These are phyloP conservation scores for Pocota personata DNA, from an alignment of 2,888 invertebrate genomes.

Conservation along the genomic window DNA sequence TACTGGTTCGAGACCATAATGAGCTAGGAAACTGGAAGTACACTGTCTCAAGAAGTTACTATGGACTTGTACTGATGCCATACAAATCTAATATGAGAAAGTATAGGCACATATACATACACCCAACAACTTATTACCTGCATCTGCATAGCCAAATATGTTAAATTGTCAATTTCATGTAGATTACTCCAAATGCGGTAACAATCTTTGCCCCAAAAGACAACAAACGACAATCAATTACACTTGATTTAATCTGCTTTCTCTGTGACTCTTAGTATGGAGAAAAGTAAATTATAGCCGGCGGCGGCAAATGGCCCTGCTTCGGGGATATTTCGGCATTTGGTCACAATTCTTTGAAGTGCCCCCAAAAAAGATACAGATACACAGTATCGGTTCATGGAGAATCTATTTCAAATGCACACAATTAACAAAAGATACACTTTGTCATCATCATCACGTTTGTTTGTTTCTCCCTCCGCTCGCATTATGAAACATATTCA, in stretches of 20 bases:
- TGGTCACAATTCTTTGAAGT: conserved; percentile 25
- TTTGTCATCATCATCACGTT: conserved; percentile 44
- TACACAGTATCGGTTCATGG: neutral
- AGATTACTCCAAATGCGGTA: neutral
- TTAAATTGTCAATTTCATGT: neutral
- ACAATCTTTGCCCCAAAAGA: neutral
- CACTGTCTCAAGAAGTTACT: too few relatives aligned
- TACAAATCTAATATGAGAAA: too few relatives aligned
- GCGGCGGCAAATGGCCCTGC: neutral
- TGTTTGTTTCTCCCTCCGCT: conserved; percentile 24
- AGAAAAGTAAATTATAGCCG: conserved; percentile 8
- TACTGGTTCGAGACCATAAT: too few relatives aligned
- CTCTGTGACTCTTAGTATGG: conserved; percentile 1
- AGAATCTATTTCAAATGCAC: conserved; percentile 46
- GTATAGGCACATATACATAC: too few relatives aligned
- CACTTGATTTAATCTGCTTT: conserved; percentile 22
- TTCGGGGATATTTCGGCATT: neutral
- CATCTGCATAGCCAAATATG: neutral
- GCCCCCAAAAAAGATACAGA: conserved; percentile 3
- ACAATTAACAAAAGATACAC: conserved; percentile 36
- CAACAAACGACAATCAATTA: conserved; percentile 34
- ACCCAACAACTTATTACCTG: too few relatives aligned
- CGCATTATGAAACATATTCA: conserved; percentile 12
- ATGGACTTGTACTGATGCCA: too few relatives aligned
- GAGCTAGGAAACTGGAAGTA: too few relatives aligned